phyloP scores from a whole-genome alignment of 2,113 vertebrate genomes.

The Eudyptes chrysolophus region DNA sequence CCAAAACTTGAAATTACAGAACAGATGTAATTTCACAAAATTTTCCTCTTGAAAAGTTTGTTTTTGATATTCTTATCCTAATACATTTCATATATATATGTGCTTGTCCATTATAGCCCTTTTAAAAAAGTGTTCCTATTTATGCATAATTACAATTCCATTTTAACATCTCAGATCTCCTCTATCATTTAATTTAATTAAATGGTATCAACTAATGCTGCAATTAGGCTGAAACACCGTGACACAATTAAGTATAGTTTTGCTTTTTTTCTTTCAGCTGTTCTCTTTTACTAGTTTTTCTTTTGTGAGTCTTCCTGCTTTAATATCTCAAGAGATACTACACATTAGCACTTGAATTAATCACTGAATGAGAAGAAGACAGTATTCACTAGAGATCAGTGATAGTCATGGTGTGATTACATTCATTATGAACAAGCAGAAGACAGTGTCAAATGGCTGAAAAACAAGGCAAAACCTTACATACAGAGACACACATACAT shows the following conservation, averaged over 20 bases:
- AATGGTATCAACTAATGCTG: background rate
- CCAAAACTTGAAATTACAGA: background rate
- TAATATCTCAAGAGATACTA: background rate
- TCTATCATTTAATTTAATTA: background rate
- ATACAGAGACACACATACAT: background rate
- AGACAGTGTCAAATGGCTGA: background rate
- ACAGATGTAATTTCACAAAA: background rate
- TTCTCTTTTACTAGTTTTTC: background rate
- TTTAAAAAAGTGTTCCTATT: background rate
- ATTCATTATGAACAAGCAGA: background rate
- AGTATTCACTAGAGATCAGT: background rate
- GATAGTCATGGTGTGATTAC: background rate
- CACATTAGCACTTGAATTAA: background rate
- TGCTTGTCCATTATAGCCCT: background rate
- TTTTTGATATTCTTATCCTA: background rate
- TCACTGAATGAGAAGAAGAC: background rate
- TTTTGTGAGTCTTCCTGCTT: background rate
- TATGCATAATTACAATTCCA: background rate
- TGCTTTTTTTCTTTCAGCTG: background rate
- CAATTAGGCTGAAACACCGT: background rate
- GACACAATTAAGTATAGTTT: background rate
- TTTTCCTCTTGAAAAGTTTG: background rate
- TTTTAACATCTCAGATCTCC: background rate
- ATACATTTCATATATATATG: background rate
- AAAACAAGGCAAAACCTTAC: background rate